A percentile compares a stretch with the other conserved stretches of the same genome.
Conservation (phyloP, 2,888 invertebrate genomes). For the Liposcelis brunnea region DNA sequence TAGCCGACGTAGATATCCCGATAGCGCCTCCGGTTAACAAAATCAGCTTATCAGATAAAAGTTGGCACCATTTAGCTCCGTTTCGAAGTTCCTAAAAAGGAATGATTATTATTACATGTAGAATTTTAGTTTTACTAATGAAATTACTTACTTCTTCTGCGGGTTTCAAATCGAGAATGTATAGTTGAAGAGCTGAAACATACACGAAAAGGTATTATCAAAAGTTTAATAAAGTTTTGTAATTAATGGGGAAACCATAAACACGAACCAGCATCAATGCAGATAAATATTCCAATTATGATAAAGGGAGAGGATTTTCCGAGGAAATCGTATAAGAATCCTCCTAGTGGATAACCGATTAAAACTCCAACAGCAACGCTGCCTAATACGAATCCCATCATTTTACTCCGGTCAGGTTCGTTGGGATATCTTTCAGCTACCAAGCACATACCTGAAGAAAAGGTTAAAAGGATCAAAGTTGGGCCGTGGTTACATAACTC, state of each 20-base stretch:
- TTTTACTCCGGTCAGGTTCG: conserved; percentile 28
- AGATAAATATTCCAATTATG: conserved; percentile 28
- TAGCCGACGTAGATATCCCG: conserved; percentile 59
- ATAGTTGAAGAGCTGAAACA: conserved; percentile 19
- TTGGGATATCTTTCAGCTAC: conserved; percentile 44
- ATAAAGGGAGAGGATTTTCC: conserved; percentile 61
- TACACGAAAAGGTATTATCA: neutral
- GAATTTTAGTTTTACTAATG: too few species aligned
- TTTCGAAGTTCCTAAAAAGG: conserved; percentile 12
- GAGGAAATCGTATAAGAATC: conserved; percentile 54
- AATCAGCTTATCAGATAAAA: conserved; percentile 45
- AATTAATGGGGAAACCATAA: neutral
- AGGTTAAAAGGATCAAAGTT: too few species aligned
- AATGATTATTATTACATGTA: conserved; percentile 12
- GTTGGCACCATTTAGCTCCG: conserved; percentile 31
- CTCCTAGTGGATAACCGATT: conserved; percentile 65
- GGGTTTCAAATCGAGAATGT: conserved; percentile 23
- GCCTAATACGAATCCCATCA: conserved; percentile 69
- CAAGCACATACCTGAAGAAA: conserved; percentile 55
- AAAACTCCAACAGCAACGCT: conserved; percentile 66
- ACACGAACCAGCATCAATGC: conserved; percentile 16
- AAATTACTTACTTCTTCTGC: conserved; percentile 18
- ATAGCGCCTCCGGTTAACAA: conserved; percentile 47
- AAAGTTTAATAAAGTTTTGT: neutral
- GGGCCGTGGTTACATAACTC: neutral